Evolutionary conservation across 1,140 invertebrate species (phyloP).

Genomic region (silkworm (Bombyx mori)): ASM3026992v2 NC_085133.1:8323501-8324000

Average conservation of each 20-base stretch:
- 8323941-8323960: too few species aligned
- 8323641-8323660: slow-evolving; percentile 75
- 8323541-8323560: too few species aligned
- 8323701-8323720: slow-evolving; percentile 81
- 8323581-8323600: too few species aligned
- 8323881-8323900: too few species aligned
- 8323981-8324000: neutral
- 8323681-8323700: slow-evolving; percentile 79
- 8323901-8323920: too few species aligned
- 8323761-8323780: slow-evolving; percentile 36
- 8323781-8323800: slow-evolving; percentile 47
- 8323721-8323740: slow-evolving; percentile 65
- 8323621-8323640: slow-evolving; percentile 84
- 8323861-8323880: too few species aligned
- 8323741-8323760: slow-evolving; percentile 34
- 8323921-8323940: too few species aligned
- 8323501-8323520: too few species aligned
- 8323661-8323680: slow-evolving; percentile 77
- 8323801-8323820: slow-evolving; percentile 9
- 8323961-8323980: too few species aligned
- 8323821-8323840: neutral
- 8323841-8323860: too few species aligned
- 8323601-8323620: slow-evolving; percentile 63
- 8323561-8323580: too few species aligned
- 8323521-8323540: too few species aligned